Percentiles rank a stretch among this genome's conserved stretches.
phyloP scores from a whole-genome alignment of 2,888 invertebrate species.

The Crematogaster levior region DNA sequence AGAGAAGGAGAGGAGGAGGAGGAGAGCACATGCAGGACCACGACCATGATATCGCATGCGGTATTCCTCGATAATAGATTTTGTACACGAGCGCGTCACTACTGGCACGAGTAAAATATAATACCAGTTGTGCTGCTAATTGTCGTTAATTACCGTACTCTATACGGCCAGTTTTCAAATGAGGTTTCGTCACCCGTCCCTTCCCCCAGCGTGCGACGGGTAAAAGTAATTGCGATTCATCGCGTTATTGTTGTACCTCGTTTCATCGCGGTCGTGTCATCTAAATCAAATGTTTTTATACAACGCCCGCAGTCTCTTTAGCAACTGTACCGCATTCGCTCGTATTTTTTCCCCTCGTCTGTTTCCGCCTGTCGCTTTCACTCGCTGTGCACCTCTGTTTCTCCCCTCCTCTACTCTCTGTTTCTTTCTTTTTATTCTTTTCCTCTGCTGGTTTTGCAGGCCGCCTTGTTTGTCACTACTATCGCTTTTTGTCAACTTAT shows the following conservation, averaged over 20 bases:
- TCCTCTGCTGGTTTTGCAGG: neutral
- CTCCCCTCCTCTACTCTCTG: neutral
- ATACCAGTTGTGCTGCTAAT: constrained; percentile 61
- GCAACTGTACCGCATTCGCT: constrained; percentile 3
- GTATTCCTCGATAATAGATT: constrained; percentile 69
- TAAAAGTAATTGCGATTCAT: constrained; percentile 52
- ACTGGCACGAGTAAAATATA: constrained; percentile 50
- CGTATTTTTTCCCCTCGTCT: neutral
- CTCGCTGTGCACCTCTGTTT: neutral
- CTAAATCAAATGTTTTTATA: constrained; percentile 23
- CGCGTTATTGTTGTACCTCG: constrained; percentile 14
- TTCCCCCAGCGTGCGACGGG: neutral
- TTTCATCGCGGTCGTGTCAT: neutral
- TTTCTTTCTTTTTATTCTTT: neutral
- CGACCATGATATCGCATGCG: constrained; percentile 49
- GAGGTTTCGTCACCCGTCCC: constrained; percentile 34
- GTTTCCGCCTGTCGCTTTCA: constrained; percentile 6
- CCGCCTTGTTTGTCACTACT: neutral
- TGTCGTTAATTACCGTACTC: constrained; percentile 69
- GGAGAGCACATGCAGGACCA: constrained; percentile 9
- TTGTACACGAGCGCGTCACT: constrained; percentile 60
- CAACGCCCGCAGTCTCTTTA: neutral
- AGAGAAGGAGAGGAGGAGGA: neutral
- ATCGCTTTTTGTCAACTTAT: neutral
- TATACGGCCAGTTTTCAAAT: constrained; percentile 58